Evolutionary conservation across 2,888 invertebrate species (phyloP).

Genomic region (Torymus auratus): DNA sequence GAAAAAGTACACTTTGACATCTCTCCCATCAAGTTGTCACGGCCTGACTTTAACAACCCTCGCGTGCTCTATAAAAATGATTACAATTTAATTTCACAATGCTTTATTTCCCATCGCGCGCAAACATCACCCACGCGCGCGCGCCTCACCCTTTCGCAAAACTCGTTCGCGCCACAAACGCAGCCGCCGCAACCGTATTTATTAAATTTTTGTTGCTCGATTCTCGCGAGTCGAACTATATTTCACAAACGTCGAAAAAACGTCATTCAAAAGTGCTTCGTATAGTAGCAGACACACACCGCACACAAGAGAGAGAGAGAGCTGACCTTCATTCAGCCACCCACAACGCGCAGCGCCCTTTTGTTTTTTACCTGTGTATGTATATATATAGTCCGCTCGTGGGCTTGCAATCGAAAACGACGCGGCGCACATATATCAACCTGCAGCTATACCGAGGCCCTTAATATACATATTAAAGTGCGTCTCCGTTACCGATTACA

Average conservation of each 20-base stretch:
- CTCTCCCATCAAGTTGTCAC: too few relatives aligned
- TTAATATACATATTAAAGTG: constrained; percentile 38
- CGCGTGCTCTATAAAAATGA: background rate
- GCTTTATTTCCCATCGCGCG: background rate
- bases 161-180: constrained; percentile 7
- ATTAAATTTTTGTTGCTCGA: constrained; percentile 2
- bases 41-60: too few relatives aligned
- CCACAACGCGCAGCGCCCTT: too few relatives aligned
- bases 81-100: background rate
- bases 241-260: constrained; percentile 41
- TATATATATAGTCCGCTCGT: too few relatives aligned
- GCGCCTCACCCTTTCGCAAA: background rate
- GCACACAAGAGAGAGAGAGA: too few relatives aligned
- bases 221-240: constrained; percentile 11
- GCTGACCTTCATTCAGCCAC: too few relatives aligned
- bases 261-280: constrained; percentile 26
- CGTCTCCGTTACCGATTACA: constrained; percentile 1
- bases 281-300: background rate
- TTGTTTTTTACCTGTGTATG: too few relatives aligned
- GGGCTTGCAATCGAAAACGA: constrained; percentile 26
- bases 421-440: constrained; percentile 8
- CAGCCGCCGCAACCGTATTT: background rate
- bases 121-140: background rate
- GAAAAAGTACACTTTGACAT: too few relatives aligned
- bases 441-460: background rate